Conservation (phyloP, 2,888 invertebrate species). For the Amphipoea lucens region DNA sequence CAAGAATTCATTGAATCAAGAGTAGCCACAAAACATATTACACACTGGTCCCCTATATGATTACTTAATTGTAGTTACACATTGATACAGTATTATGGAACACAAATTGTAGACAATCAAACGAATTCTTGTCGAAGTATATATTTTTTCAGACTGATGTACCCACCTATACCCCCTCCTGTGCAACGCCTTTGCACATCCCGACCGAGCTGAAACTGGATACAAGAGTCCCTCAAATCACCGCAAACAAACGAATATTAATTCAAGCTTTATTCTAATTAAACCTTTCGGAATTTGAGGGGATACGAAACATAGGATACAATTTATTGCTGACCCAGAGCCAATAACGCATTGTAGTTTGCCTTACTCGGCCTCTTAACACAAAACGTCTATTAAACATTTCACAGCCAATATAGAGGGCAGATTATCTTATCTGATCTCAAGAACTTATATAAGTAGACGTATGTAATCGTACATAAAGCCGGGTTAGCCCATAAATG, state of each 20-base stretch:
- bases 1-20: neutral
- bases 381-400: neutral
- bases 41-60: neutral
- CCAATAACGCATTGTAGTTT: slow-evolving; percentile 1
- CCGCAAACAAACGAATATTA: neutral
- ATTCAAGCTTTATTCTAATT: neutral
- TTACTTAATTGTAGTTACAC: neutral
- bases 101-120: neutral
- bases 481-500: slow-evolving; percentile 24
- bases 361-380: neutral
- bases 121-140: neutral
- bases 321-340: slow-evolving; percentile 11
- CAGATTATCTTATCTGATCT: neutral
- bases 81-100: neutral
- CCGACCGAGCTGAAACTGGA: neutral
- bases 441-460: neutral
- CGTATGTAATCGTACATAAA: slow-evolving; percentile 15
- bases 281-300: neutral
- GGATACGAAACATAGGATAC: neutral
- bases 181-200: neutral
- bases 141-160: neutral
- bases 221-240: slow-evolving; percentile 6
- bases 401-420: neutral
- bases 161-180: neutral
- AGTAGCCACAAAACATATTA: neutral